phyloP scores from a whole-genome alignment of 2,888 invertebrate genomes.

The Uloborus plumipes region DNA sequence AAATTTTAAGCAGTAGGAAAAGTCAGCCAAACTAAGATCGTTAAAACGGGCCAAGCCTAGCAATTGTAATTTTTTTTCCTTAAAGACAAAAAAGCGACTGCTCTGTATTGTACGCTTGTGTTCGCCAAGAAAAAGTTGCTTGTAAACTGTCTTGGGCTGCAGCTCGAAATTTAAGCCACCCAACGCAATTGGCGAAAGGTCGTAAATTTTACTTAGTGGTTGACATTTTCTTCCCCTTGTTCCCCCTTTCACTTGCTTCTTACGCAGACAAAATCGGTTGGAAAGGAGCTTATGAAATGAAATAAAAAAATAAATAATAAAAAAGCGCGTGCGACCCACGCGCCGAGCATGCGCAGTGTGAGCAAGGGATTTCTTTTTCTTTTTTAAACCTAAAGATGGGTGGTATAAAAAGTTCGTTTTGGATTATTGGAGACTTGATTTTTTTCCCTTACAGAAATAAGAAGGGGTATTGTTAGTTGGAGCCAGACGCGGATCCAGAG shows the following conservation, averaged over 20 bases:
- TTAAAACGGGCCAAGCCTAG: conserved; percentile 37
- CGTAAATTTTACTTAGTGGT: conserved; percentile 63
- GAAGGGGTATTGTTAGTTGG: too few species aligned
- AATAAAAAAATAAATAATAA: conserved; percentile 10
- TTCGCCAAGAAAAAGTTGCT: conserved; percentile 34
- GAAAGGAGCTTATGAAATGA: conserved; percentile 33
- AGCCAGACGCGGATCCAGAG: too few species aligned
- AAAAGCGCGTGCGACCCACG: conserved; percentile 58
- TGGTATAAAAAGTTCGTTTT: conserved; percentile 4
- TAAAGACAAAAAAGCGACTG: background rate
- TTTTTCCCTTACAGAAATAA: too few species aligned
- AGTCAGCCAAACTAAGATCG: background rate
- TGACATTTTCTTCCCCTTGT: conserved; percentile 39
- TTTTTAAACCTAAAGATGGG: background rate
- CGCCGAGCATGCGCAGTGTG: conserved; percentile 51
- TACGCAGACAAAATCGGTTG: conserved; percentile 24
- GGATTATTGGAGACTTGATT: too few species aligned
- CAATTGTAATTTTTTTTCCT: conserved; percentile 13
- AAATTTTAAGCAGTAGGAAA: conserved; percentile 24
- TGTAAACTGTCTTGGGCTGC: conserved; percentile 21
- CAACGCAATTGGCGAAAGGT: conserved; percentile 57
- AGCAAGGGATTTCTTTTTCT: conserved; percentile 11
- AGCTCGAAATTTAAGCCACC: conserved; percentile 39
- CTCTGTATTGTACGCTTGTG: background rate
- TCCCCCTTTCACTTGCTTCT: conserved; percentile 14